phyloP scores from a whole-genome alignment of 2,888 invertebrate genomes.

The Phengaris arion region DNA sequence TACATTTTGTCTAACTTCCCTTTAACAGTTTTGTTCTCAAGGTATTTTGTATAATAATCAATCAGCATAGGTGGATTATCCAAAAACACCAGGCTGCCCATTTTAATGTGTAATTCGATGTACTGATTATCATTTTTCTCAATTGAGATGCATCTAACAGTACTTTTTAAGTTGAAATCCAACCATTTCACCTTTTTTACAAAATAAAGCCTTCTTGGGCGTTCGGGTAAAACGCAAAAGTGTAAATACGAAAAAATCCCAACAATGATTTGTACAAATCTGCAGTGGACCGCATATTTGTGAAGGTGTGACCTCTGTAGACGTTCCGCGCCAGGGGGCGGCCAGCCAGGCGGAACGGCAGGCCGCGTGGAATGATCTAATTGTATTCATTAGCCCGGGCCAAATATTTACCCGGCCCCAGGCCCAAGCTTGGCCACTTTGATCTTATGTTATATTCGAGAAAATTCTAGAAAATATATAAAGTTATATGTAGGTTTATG shows the following conservation, averaged over 20 bases:
- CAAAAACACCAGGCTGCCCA: too few species aligned
- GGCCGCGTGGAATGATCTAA: conserved; percentile 79
- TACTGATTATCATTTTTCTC: too few species aligned
- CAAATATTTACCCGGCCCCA: conserved; percentile 73
- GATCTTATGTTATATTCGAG: conserved; percentile 36
- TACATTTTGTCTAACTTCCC: too few species aligned
- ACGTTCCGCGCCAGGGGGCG: conserved; percentile 62
- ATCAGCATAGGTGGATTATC: too few species aligned
- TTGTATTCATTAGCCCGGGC: conserved; percentile 78
- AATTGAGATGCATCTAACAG: too few species aligned
- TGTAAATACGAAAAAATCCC: neutral
- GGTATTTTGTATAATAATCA: too few species aligned
- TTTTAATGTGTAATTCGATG: too few species aligned
- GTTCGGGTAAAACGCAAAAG: too few species aligned
- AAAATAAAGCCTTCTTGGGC: too few species aligned
- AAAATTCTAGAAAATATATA: neutral
- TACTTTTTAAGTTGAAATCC: too few species aligned
- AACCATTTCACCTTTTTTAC: too few species aligned
- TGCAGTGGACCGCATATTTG: conserved; percentile 48
- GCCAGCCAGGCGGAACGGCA: conserved; percentile 74
- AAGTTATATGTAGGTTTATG: neutral
- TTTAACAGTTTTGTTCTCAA: too few species aligned
- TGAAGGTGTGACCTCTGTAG: conserved; percentile 59
- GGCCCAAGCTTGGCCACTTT: conserved; percentile 46
- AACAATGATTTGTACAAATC: conserved; percentile 9